phyloP scores from a whole-genome alignment of 53 echinoderm and acorn worm species.

The Holothuria scabra region DNA sequence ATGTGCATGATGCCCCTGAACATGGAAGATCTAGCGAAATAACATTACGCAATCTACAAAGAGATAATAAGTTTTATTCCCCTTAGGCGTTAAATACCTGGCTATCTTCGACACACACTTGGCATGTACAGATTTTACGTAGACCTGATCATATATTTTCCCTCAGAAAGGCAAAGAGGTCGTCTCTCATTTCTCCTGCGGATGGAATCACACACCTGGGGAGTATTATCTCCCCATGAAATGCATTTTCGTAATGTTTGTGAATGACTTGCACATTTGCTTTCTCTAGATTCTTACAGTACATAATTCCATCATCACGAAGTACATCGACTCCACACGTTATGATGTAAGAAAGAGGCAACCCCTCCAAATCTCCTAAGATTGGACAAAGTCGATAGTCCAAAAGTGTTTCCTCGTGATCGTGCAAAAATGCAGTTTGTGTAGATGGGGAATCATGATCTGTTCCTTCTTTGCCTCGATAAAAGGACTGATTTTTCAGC shows the following conservation, averaged over 20 bases:
- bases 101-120: too few species aligned
- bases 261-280: constrained; percentile 11
- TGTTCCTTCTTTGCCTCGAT: neutral
- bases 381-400: constrained; percentile 65
- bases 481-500: constrained; percentile 55
- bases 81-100: too few species aligned
- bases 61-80: too few species aligned
- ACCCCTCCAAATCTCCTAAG: constrained; percentile 43
- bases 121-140: too few species aligned
- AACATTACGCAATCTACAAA: too few species aligned
- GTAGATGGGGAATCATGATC: neutral
- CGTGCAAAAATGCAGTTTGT: constrained; percentile 34
- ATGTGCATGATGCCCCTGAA: too few species aligned
- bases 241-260: constrained; percentile 5
- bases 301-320: constrained; percentile 27
- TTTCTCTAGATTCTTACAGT: constrained; percentile 1
- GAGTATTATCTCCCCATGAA: constrained; percentile 1
- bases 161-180: constrained; percentile 13
- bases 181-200: constrained; percentile 22
- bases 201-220: constrained; percentile 11
- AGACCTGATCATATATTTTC: neutral
- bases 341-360: constrained; percentile 26
- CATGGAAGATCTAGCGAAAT: too few species aligned
- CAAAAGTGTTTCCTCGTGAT: constrained; percentile 34
- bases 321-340: constrained; percentile 35